Base-by-base conservation (phyloP, 2,797 vertebrate genomes). In the Rhinichthys osculus region DNA sequence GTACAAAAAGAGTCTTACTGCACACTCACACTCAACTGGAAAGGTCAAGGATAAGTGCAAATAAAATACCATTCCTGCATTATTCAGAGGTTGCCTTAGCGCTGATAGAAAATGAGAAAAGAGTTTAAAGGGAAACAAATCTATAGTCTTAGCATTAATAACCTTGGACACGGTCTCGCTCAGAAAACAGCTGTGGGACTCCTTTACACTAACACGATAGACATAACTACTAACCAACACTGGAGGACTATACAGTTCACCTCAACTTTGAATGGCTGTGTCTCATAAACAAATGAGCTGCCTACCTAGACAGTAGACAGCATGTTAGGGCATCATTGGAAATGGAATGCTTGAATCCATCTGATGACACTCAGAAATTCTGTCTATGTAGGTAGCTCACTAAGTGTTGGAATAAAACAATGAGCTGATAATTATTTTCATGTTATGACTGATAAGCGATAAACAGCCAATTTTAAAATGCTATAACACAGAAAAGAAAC, bases 41-140 rank as follows among this genome's bases (percentile, higher is more conserved):
- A 89, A 91, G 88, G 87, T 83, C 87, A 84, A 3, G 27, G 81
- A 83, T 84, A 88, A 90, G 89, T 78, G 81, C 83, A 71, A 83
- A 81, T 87, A 88, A 94, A 95, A 95, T 94, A 95, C 90, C 93
- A 91, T 81, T 85, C 90, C 91, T 95, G 91, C 93, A 95, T 95
- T 94, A 95, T 94, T 95, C 92, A 95, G 91, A 89, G 86, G 89
- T 89, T 90, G 91, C 90, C 91, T 92, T 92, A 84, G 89, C 88
- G 83, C 77, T 62, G 78, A 88, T 90, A 92, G 87, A 95, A 93
- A 94, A 93, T 92, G 85, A 93, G 70, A 74, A 72, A 79, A 70
- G 71, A 62, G 76, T 78, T 83, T 81, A 78, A 83, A 73, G 44
- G 23, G 23, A 76, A 86, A 76, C 85, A 86, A 89, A 90, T 90